Percentiles rank a stretch among this genome's conserved stretches.
Conservation (phyloP, 2,797 vertebrate genomes). For the Sternarchorhynchus goeldii region DNA sequence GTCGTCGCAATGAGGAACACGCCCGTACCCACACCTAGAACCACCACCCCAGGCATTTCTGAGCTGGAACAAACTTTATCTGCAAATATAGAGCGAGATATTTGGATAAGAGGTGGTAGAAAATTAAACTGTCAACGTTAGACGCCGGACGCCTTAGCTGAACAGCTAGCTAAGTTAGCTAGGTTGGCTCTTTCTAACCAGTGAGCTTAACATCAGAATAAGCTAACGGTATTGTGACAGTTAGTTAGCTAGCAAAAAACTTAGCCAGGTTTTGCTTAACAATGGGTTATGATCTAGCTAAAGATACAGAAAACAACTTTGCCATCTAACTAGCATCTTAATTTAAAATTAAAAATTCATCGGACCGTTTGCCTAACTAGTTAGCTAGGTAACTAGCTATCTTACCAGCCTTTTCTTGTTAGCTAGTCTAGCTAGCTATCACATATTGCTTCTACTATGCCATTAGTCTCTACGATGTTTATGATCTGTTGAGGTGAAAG, state of each 20-base stretch:
- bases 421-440: background rate
- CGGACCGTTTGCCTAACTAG: background rate
- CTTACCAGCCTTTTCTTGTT: background rate
- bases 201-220: background rate
- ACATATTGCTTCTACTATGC: background rate
- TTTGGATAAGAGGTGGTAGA: too few species aligned
- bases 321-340: background rate
- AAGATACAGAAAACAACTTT: background rate
- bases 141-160: background rate
- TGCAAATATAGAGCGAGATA: too few species aligned
- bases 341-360: background rate
- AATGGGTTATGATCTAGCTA: background rate
- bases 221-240: too few species aligned
- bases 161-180: background rate
- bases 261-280: background rate
- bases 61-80: slow-evolving; percentile 66
- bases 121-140: too few species aligned
- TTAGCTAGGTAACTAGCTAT: background rate
- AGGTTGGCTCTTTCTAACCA: background rate
- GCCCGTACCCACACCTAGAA: slow-evolving; percentile 81
- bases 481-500: too few species aligned
- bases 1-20: slow-evolving; percentile 79
- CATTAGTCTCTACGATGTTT: too few species aligned
- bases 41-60: slow-evolving; percentile 69
- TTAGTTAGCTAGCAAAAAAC: too few species aligned